Percentiles rank a stretch among this genome's conserved stretches.
Evolutionary conservation across 1,140 invertebrate species (phyloP).

Genomic region (Oryctes rhinoceros): DNA sequence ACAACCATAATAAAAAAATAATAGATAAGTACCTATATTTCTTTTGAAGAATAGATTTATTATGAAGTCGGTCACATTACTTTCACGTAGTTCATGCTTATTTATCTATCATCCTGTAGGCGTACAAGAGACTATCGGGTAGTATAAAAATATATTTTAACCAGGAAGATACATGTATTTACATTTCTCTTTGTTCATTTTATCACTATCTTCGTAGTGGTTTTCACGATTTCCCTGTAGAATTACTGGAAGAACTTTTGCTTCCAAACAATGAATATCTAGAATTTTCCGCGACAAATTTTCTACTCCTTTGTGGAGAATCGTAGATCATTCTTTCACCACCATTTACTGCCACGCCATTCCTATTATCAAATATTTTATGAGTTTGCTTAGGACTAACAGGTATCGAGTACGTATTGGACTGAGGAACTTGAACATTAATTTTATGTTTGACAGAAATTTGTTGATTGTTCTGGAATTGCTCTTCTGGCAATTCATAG

Average conservation of each 20-base stretch:
- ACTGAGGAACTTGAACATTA: constrained; percentile 53
- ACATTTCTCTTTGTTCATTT: neutral
- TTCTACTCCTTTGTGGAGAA: neutral
- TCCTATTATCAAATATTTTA: neutral
- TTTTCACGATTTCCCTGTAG: constrained; percentile 8
- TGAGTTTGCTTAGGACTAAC: constrained; percentile 36
- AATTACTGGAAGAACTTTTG: constrained; percentile 41
- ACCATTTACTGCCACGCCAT: constrained; percentile 8
- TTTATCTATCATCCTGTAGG: too few species aligned
- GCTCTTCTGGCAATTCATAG: neutral
- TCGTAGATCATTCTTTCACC: neutral
- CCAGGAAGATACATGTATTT: too few species aligned
- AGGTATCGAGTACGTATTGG: constrained; percentile 27
- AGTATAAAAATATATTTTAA: too few species aligned
- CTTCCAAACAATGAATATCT: constrained; percentile 14
- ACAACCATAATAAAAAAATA: too few species aligned
- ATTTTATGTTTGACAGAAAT: constrained; percentile 52
- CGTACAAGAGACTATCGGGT: too few species aligned
- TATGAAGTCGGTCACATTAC: too few species aligned
- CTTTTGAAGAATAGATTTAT: too few species aligned
- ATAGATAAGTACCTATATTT: too few species aligned
- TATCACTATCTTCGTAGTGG: neutral
- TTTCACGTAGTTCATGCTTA: too few species aligned
- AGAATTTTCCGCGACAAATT: neutral
- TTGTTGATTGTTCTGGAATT: constrained; percentile 46